Conservation (phyloP, 1,140 invertebrate species). For the Eupristina koningsbergeri region DNA sequence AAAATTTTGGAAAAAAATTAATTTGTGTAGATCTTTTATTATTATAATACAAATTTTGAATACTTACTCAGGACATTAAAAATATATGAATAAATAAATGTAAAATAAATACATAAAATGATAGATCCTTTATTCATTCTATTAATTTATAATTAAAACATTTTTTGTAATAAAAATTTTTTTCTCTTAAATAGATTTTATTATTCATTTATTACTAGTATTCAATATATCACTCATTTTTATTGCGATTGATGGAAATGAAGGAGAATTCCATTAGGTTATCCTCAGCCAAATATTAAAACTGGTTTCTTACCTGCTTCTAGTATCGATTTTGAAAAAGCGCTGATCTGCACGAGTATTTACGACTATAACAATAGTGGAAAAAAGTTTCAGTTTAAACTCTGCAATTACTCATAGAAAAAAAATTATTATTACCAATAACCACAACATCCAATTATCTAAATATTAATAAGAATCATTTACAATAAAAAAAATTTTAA, state of each 20-base stretch:
- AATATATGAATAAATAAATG: no score
- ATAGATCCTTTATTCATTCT: no score
- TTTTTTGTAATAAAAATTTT: no score
- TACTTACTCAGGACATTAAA: no score
- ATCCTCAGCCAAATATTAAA: conserved; percentile 9
- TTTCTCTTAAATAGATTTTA: no score
- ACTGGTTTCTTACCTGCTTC: conserved; percentile 6
- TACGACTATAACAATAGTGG: not conserved
- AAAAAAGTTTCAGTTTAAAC: not conserved
- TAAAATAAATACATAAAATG: no score
- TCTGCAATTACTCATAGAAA: not conserved
- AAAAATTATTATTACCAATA: conserved; percentile 9
- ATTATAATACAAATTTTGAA: no score
- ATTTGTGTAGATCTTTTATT: no score
- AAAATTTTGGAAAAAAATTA: no score
- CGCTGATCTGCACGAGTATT: conserved; percentile 12
- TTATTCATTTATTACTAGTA: not conserved
- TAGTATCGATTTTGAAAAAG: not conserved
- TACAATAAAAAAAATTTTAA: conserved; percentile 6
- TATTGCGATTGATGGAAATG: not conserved
- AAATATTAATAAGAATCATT: conserved; percentile 11
- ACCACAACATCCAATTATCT: not conserved
- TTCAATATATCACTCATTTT: not conserved
- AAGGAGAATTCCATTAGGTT: not conserved
- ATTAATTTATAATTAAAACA: no score